A percentile compares a stretch with the other conserved stretches of the same genome.
Conservation (phyloP, 2,797 vertebrate species). For the Anguilla pacifica region DNA sequence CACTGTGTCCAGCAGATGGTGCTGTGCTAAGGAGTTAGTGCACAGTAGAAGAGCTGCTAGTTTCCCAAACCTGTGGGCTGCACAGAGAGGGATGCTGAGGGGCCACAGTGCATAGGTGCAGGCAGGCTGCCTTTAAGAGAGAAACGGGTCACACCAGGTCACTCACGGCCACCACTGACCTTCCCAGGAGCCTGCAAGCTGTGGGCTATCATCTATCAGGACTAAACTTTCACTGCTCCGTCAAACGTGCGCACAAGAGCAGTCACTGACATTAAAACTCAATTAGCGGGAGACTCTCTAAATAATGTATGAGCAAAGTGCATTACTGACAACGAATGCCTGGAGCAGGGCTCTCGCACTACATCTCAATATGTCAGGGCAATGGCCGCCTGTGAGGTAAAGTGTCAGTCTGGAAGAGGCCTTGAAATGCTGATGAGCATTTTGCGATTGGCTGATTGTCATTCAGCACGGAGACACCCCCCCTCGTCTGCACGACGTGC, state of each 20-base stretch:
- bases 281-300: conserved; percentile 75
- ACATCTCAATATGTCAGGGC: conserved; percentile 70
- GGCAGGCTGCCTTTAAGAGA: conserved; percentile 39
- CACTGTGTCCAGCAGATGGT: conserved; percentile 18
- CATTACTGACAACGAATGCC: conserved; percentile 67
- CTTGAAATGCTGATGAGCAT: conserved; percentile 55
- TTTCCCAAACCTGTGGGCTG: not conserved
- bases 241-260: conserved; percentile 68
- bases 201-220: conserved; percentile 71
- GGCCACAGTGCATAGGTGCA: not conserved
- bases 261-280: conserved; percentile 79
- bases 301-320: conserved; percentile 79
- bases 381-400: conserved; percentile 57
- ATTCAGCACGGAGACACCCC: conserved; percentile 39
- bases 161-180: conserved; percentile 61
- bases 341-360: conserved; percentile 58
- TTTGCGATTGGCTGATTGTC: conserved; percentile 49
- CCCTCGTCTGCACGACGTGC: not conserved
- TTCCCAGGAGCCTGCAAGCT: conserved; percentile 64
- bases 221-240: conserved; percentile 69
- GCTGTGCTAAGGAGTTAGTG: not conserved
- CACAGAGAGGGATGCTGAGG: not conserved
- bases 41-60: not conserved
- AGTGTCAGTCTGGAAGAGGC: conserved; percentile 49
- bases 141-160: conserved; percentile 54